Percentiles rank a stretch among this genome's conserved stretches.
Conservation (phyloP, 2,113 vertebrate genomes). For the Diglossa brunneiventris region DNA sequence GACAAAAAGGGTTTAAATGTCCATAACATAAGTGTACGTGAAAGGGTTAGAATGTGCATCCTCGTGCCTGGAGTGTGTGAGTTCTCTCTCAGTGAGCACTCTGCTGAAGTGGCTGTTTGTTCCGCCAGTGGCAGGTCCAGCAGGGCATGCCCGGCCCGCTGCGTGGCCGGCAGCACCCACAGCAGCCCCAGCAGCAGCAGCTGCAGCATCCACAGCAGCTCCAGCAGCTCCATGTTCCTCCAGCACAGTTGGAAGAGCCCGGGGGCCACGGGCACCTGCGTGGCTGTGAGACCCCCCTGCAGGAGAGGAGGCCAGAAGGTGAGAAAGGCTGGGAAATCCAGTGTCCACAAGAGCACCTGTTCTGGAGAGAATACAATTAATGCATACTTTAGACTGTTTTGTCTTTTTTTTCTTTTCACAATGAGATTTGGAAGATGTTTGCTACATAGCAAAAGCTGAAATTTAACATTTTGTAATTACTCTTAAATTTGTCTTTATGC, state of each 20-base stretch:
- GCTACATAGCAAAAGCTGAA: not conserved
- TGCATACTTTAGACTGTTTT: not conserved
- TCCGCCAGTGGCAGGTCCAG: not conserved
- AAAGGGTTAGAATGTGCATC: no score
- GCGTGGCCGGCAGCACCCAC: not conserved
- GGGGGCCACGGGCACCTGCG: constrained; percentile 78
- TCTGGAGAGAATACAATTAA: not conserved
- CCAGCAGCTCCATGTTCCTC: not conserved
- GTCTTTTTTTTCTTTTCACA: not conserved
- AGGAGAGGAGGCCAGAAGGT: constrained; percentile 71
- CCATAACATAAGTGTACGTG: no score
- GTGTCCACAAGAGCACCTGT: not conserved
- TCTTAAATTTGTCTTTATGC: not conserved
- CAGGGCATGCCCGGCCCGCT: not conserved
- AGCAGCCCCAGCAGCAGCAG: not conserved
- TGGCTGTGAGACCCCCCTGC: not conserved
- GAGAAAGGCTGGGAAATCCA: not conserved
- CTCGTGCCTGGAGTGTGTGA: not conserved
- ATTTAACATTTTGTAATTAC: not conserved
- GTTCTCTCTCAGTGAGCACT: not conserved
- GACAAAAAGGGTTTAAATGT: no score
- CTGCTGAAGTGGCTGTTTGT: not conserved
- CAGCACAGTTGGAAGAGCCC: not conserved
- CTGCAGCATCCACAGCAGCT: not conserved
- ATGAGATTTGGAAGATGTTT: not conserved